Percentiles rank a stretch among this genome's conserved stretches.
Conservation (phyloP, 2,113 vertebrate species). For the Mesoclemmys tuberculata region DNA sequence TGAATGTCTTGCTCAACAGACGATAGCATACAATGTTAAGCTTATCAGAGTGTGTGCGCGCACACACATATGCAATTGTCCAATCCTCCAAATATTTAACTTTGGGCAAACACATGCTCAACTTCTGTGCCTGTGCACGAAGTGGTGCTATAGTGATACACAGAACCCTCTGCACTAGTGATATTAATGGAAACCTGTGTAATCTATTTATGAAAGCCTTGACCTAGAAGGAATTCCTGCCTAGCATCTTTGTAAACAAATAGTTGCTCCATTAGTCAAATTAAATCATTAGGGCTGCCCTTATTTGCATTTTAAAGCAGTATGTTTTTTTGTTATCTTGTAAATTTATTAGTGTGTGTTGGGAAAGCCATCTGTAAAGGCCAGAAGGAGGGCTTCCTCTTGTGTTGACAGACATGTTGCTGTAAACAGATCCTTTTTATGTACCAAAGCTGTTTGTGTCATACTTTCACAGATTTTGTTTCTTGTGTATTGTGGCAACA, state of each 20-base stretch:
- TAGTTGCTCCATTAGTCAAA: slow-evolving; percentile 23
- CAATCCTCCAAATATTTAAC: not conserved
- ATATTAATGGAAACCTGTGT: not conserved
- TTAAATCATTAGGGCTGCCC: slow-evolving; percentile 2
- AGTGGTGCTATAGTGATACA: not conserved
- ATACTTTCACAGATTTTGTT: slow-evolving; percentile 31
- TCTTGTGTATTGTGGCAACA: slow-evolving; percentile 4
- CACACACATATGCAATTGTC: too few relatives aligned
- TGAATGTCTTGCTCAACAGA: not conserved
- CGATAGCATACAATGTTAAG: not conserved
- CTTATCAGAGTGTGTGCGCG: not conserved
- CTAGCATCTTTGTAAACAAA: not conserved
- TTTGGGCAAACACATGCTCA: not conserved
- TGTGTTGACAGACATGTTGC: slow-evolving; percentile 42
- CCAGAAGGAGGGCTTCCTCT: slow-evolving; percentile 45
- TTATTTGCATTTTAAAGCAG: slow-evolving; percentile 41
- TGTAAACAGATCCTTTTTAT: slow-evolving; percentile 37
- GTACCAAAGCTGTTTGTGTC: slow-evolving; percentile 28
- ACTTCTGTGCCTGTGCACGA: not conserved
- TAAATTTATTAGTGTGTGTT: slow-evolving; percentile 23
- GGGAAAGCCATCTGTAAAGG: slow-evolving; percentile 49
- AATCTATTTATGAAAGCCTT: slow-evolving; percentile 9
- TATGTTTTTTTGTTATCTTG: slow-evolving; percentile 28
- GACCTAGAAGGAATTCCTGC: not conserved
- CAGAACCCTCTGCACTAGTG: not conserved